Evolutionary conservation across 37 sponge, comb jelly and placozoan species (phyloP).

Genomic region (Diacarnus erythraeanus): DNA sequence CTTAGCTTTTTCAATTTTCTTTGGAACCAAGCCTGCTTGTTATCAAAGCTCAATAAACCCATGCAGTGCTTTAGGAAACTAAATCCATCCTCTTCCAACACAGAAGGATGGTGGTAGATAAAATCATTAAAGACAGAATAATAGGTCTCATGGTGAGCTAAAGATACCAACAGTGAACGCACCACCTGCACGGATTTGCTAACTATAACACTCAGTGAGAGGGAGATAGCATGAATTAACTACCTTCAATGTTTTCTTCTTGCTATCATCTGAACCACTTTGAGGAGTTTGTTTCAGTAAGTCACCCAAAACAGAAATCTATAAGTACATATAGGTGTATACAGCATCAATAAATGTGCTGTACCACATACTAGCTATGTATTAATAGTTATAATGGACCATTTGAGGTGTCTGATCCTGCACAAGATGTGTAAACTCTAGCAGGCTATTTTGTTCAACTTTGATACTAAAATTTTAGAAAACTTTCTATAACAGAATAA

Average conservation of each 20-base stretch:
- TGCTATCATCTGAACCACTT: not conserved
- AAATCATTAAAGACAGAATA: conserved; percentile 62
- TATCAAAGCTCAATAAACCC: conserved; percentile 54
- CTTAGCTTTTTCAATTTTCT: conserved; percentile 32
- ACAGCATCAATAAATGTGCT: too few species aligned
- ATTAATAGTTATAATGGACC: too few species aligned
- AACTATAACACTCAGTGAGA: not conserved
- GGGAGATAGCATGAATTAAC: not conserved
- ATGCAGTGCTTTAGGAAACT: conserved; percentile 63
- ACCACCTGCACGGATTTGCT: conserved; percentile 36
- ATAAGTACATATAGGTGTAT: not conserved
- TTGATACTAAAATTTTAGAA: too few species aligned
- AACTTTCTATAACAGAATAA: too few species aligned
- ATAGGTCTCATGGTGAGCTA: conserved; percentile 62
- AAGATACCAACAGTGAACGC: conserved; percentile 40
- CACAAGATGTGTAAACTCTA: too few species aligned
- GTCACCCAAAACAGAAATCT: conserved; percentile 9
- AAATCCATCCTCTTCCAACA: conserved; percentile 54
- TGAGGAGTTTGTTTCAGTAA: not conserved
- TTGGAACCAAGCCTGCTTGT: conserved; percentile 58
- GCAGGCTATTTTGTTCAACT: too few species aligned
- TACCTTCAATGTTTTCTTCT: not conserved
- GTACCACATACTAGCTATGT: too few species aligned
- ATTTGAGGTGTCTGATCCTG: too few species aligned
- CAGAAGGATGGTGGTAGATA: conserved; percentile 28